Evolutionary conservation across 1,140 invertebrate species (phyloP), one percentile per base, ranked within the genome.

Genomic region (Drosophila sp.): DNA sequence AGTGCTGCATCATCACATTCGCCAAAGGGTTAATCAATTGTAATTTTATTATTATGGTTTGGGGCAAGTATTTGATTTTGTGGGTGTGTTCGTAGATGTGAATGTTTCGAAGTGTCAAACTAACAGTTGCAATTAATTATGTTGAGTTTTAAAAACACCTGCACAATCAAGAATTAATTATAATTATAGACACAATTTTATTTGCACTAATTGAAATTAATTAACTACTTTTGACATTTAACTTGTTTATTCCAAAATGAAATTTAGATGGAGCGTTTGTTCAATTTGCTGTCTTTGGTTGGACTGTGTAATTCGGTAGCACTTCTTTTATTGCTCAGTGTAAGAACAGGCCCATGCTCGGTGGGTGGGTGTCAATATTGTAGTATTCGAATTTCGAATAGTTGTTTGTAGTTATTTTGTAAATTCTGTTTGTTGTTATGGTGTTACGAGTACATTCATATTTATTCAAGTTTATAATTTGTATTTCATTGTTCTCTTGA

Each of bases 301-400:
- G 48, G 32, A 11, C 11, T 32, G 21, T 21, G 21, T 21, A 21
- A 21, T 2, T 21, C 4, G 21, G 21, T 21, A 18, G 13, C 38
- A 7, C 3, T 46, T 8, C 9, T 29, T 32, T 7, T 27, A 14
- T 63, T 18, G 21, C 9, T 32, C 34, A 51, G 27, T 54, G 48
- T 64, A 7, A 16, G 27, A 38, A 13, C 51, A 25, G n/a, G 8
- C 32, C 9, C 50, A 45, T 14, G 14, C 34, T 71, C 67, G 67
- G 67, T 71, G 67, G 67, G 67, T 57, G 67, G 58, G 58, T 71
- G 43, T 71, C 59, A 71, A 32, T 38, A 43, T 64, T 36, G 29
- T 48, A 65, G 50, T 71, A 51, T 27, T 29, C 21, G n/a, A n/a
- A n/a, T n/a, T n/a, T n/a, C n/a, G n/a, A n/a, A 27, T 32, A 45